phyloP scores from a whole-genome alignment of 2,113 vertebrate genomes.

The Oncorhynchus kisutch region DNA sequence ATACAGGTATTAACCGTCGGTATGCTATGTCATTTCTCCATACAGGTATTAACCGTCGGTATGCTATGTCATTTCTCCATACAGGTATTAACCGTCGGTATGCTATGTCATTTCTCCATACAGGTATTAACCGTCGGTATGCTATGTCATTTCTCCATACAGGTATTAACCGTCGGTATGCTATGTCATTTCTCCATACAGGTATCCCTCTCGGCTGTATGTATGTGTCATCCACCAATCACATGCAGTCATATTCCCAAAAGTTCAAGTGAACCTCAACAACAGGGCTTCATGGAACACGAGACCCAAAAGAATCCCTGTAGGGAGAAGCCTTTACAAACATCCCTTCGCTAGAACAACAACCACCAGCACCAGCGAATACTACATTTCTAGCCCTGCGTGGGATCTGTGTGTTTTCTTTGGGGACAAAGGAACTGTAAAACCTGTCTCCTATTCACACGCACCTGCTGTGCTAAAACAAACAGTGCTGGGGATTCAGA shows the following conservation, averaged over 20 bases:
- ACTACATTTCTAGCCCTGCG: conserved; percentile 54
- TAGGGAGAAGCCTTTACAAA: conserved; percentile 26
- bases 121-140: conserved; percentile 22
- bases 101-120: too few relatives aligned
- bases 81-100: conserved; percentile 19
- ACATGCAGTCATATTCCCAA: conserved; percentile 54
- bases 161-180: conserved; percentile 21
- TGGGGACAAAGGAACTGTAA: conserved; percentile 55
- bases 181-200: too few relatives aligned
- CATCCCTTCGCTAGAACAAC: conserved; percentile 14
- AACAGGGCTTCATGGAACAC: conserved; percentile 40
- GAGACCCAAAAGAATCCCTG: conserved; percentile 41
- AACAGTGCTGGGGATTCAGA: conserved; percentile 63
- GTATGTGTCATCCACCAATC: conserved; percentile 17
- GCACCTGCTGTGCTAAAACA: conserved; percentile 65
- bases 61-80: too few relatives aligned
- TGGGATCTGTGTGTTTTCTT: conserved; percentile 66
- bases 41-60: conserved; percentile 21
- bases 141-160: too few relatives aligned
- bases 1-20: conserved; percentile 21
- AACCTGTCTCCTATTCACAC: conserved; percentile 65
- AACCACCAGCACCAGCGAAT: conserved; percentile 18
- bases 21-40: too few relatives aligned
- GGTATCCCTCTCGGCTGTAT: conserved; percentile 42
- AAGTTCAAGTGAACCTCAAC: conserved; percentile 48